Evolutionary conservation across 2,888 invertebrate genomes (phyloP), one percentile per base, ranked within the genome.

Genomic region (Neocrepidodera transversa): DNA sequence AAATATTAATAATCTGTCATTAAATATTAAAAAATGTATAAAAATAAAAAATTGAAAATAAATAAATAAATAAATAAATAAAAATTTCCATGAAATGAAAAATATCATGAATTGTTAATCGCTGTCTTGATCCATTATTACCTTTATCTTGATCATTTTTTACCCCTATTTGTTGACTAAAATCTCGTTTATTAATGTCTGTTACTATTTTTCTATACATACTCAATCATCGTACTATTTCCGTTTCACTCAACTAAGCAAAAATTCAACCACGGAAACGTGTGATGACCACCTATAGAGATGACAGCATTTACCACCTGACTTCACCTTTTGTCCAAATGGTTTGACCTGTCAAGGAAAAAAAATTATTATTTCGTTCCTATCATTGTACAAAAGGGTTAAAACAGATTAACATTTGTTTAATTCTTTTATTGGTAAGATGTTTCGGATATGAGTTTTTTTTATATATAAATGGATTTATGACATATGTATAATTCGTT

Each of bases 401-500:
- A 47, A 51, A 10, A 57, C 40, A 42, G 38, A 49, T 55, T 43
- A 56, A 50, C 50, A 36, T 49, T 56, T 49, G 16, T 50, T 43
- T 23, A 45, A 49, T 56, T 62, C 56, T 45, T 47, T 55, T 47
- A 55, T 42, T 52, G 13, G 18, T n/a, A 20, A 32, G 53, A 53
- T 28, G 32, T 43, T 43, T 13, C 43, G 43, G 43, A 43, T 53
- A 53, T 43, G 53, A 43, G 20, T 43, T 52, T 52, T 52, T n/a
- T n/a, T 28, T 52, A n/a, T n/a, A n/a, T 40, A 53, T 20, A 43
- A 67, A 67, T 65, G 60, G 60, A 64, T 63, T 59, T 64, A 62
- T 65, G 65, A 64, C 67, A 67, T 67, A 59, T 67, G 67, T 58
- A 64, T 51, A 35, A 59, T 56, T 50, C 59, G 52, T 56, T n/a